Evolutionary conservation across 2,888 invertebrate genomes (phyloP).

Genomic region (Teleogryllus oceanicus): DNA sequence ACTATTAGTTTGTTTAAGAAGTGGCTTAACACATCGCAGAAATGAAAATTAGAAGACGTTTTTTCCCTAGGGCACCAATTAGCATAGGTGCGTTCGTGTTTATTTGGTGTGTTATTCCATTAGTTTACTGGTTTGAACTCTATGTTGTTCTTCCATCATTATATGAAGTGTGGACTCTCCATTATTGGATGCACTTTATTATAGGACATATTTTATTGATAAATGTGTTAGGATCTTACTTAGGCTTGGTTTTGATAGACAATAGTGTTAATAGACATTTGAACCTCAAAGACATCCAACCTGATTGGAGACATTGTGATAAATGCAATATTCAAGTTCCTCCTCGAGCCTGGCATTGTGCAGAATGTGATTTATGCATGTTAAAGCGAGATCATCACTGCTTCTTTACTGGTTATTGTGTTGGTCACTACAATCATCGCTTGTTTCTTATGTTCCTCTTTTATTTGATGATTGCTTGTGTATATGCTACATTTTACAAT

Average conservation of each 20-base stretch:
- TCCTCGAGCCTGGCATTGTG: slow-evolving; percentile 89
- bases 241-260: slow-evolving; percentile 71
- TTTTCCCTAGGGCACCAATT: slow-evolving; percentile 36
- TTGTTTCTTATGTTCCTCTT: slow-evolving; percentile 77
- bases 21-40: not conserved
- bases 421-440: slow-evolving; percentile 82
- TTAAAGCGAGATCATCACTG: slow-evolving; percentile 86
- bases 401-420: slow-evolving; percentile 81
- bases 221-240: slow-evolving; percentile 74
- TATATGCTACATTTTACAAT: slow-evolving; percentile 70
- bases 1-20: no score
- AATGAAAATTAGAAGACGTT: slow-evolving; percentile 32
- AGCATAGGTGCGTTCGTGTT: slow-evolving; percentile 56
- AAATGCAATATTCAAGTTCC: slow-evolving; percentile 71
- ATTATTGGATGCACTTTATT: slow-evolving; percentile 58
- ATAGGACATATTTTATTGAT: slow-evolving; percentile 67
- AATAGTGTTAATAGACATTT: slow-evolving; percentile 67
- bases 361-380: slow-evolving; percentile 77
- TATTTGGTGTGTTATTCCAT: slow-evolving; percentile 60
- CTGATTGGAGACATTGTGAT: slow-evolving; percentile 74
- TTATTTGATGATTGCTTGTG: slow-evolving; percentile 67
- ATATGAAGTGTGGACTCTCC: slow-evolving; percentile 54
- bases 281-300: slow-evolving; percentile 47
- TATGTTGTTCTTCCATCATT: slow-evolving; percentile 70
- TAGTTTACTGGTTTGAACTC: slow-evolving; percentile 71